Evolutionary conservation across 2,888 invertebrate species (phyloP).

Genomic region (Tyria jacobaeae): DNA sequence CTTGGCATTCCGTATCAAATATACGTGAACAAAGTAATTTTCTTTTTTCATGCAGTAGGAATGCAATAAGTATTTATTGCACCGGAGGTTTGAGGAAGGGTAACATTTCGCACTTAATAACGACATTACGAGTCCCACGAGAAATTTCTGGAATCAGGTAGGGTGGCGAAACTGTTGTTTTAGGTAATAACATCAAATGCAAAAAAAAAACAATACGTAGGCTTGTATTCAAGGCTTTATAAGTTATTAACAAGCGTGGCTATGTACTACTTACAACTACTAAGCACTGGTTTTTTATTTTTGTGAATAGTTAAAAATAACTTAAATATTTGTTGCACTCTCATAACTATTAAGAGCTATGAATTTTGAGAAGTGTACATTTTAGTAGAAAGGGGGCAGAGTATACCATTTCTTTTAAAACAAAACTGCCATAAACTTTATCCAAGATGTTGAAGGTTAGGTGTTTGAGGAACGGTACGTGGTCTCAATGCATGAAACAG

Average conservation of each 20-base stretch:
- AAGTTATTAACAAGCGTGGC: background rate
- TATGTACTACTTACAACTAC: background rate
- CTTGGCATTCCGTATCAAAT: background rate
- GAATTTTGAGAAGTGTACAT: too few species aligned
- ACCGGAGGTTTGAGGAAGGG: conserved; percentile 54
- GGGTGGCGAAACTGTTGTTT: conserved; percentile 63
- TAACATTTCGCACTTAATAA: conserved; percentile 72
- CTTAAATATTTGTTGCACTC: too few species aligned
- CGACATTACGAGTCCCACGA: conserved; percentile 73
- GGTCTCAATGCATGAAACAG: too few species aligned
- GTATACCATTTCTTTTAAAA: too few species aligned
- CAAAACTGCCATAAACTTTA: too few species aligned
- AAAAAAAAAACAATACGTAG: conserved; percentile 44
- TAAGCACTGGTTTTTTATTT: background rate
- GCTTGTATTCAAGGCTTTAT: background rate
- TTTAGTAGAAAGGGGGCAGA: too few species aligned
- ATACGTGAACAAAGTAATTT: background rate
- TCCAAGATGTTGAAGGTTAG: too few species aligned
- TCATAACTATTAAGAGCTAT: background rate
- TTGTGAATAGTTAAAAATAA: background rate
- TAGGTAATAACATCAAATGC: conserved; percentile 60
- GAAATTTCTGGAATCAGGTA: conserved; percentile 73
- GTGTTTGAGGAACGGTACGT: too few species aligned
- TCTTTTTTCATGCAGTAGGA: conserved; percentile 7
- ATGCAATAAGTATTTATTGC: conserved; percentile 48